phyloP scores from a whole-genome alignment of 2,888 invertebrate genomes.

The Acleris holmiana region DNA sequence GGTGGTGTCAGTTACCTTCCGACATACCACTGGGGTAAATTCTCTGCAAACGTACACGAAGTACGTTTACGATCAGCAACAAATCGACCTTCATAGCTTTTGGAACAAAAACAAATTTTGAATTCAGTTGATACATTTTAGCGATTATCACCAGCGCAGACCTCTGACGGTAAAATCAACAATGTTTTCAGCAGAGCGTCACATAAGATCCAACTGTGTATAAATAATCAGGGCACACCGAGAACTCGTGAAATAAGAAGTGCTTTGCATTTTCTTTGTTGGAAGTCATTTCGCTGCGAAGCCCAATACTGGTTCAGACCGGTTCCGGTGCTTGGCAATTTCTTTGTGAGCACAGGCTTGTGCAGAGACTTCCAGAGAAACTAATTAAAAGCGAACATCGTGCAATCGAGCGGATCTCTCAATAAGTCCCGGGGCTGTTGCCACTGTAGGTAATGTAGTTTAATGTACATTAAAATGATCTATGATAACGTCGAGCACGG shows the following conservation, averaged over 20 bases:
- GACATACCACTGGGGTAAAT: too few species aligned
- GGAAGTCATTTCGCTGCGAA: conserved; percentile 33
- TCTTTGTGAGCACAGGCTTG: conserved; percentile 62
- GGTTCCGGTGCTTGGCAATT: conserved; percentile 51
- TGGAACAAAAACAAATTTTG: not conserved
- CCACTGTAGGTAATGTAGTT: conserved; percentile 25
- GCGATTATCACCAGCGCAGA: not conserved
- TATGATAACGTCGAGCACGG: conserved; percentile 6
- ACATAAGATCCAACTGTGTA: conserved; percentile 14
- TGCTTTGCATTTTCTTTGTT: conserved; percentile 36
- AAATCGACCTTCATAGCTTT: too few species aligned
- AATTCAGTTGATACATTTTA: not conserved
- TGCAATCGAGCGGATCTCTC: conserved; percentile 58
- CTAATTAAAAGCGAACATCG: conserved; percentile 74
- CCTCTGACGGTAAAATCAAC: not conserved
- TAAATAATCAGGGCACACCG: conserved; percentile 20
- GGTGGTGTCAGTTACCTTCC: too few species aligned
- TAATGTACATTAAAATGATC: conserved; percentile 19
- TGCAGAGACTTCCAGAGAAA: conserved; percentile 65
- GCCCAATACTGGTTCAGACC: conserved; percentile 29
- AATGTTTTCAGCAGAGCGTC: not conserved
- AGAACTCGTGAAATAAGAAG: conserved; percentile 25
- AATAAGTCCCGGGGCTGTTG: conserved; percentile 40
- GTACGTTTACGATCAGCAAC: too few species aligned
- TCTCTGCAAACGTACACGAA: too few species aligned